Base-by-base conservation (phyloP, 2,113 vertebrate species). In the Axis porcinus region DNA sequence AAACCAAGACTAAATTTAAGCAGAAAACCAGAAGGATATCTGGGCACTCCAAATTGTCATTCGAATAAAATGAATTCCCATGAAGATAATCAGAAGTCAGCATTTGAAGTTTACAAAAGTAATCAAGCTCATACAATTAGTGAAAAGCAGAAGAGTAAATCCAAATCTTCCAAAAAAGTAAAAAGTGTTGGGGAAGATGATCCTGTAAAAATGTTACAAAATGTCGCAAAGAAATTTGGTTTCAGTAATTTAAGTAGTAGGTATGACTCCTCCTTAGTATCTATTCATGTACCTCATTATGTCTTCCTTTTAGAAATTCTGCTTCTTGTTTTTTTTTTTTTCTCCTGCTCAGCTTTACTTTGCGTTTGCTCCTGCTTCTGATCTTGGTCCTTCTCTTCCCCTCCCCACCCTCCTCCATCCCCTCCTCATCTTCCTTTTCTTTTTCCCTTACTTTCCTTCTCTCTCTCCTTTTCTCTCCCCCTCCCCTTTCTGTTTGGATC, bases 201-300 rank as follows among this genome's bases (percentile, higher is more conserved):
- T 97, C 99, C 99, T 47, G 98, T 99, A 87, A 99, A 99, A 99
- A 99, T 98, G 98, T 98, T 99, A 95, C 99, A 99, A 97, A 99
- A 96, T 84, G 97, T 99, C 85, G 99, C 99, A 93, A 99, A 99
- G 97, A 99, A 99, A 97, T 99, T 99, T 90, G 99, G 99, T 94
- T 98, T 99, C 94, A 98, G 98, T 92, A 99, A 98, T 98, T 99
- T 99, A 98, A 99, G 99, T 95, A 99, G 98, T 98, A 99, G 99
- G 99, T 99, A 98, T 92, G 98, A 88, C 40, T 86, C 2, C 55
- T 90, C 45, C 70, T 94, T 93, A 11, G n/a, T 93, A 28, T 74
- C 25, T 62, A 1, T 89, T 88, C 40, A 36, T 78, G 13, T 30
- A 13, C 17, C 27, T 84, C 33, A 76, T 52, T 92, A 17, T 94